Percentiles rank a stretch among this genome's conserved stretches.
Conservation (phyloP, 2,113 vertebrate species). For the Sminthopsis crassicaudata region DNA sequence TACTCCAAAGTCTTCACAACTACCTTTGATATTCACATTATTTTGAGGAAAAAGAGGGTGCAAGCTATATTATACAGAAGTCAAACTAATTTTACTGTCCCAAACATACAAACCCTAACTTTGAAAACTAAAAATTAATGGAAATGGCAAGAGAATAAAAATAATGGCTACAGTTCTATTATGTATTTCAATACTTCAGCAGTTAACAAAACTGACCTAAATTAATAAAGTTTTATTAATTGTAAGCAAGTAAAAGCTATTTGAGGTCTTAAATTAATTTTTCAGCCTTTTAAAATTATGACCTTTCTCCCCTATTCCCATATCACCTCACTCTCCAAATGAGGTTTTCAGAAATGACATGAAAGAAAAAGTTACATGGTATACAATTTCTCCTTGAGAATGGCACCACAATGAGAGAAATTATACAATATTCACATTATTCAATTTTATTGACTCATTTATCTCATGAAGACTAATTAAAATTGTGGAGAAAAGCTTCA, state of each 20-base stretch:
- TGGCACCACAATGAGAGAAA: constrained; percentile 6
- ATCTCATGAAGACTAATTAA: constrained; percentile 45
- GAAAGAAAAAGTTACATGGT: not conserved
- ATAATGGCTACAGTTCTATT: not conserved
- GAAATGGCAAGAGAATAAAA: not conserved
- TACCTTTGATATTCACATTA: not conserved
- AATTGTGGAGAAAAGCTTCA: constrained; percentile 12
- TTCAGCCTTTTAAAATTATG: not conserved
- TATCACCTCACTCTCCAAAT: not conserved
- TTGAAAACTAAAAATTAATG: not conserved
- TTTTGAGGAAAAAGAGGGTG: not conserved
- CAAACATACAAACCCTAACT: not conserved
- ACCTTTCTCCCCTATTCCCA: not conserved
- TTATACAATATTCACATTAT: not conserved
- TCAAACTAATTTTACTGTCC: not conserved
- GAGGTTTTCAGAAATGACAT: not conserved
- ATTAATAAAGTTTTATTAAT: constrained; percentile 5
- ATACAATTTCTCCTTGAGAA: constrained; percentile 5
- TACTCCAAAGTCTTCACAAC: not conserved
- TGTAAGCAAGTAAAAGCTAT: not conserved
- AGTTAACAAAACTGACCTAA: not conserved
- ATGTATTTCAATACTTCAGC: not conserved
- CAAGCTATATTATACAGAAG: not conserved
- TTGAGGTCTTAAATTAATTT: not conserved
- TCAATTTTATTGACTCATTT: constrained; percentile 36